A percentile compares a stretch with the other conserved stretches of the same genome.
These are phyloP conservation scores for Steatocranus sp. DNA, from an alignment of 2,797 vertebrate genomes.

Conservation along the genomic window DNA sequence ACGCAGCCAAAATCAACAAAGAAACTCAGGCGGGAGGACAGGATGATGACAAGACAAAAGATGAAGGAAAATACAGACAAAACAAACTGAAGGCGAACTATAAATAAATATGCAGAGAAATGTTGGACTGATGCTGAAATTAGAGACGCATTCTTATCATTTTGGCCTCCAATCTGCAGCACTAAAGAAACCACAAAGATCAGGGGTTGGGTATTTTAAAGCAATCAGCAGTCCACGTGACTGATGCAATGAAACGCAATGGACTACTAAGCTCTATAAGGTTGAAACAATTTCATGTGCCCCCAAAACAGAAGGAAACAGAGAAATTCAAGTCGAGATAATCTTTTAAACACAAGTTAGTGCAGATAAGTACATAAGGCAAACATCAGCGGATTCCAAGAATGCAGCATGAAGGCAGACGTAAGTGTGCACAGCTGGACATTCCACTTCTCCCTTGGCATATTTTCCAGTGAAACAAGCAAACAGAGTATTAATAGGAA, in stretches of 20 bases:
- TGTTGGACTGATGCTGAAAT: background rate
- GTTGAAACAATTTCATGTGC: background rate
- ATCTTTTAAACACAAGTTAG: background rate
- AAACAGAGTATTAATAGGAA: background rate
- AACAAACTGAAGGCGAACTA: background rate
- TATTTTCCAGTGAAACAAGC: background rate
- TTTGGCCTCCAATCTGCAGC: background rate
- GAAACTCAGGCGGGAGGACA: background rate
- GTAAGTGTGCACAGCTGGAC: conserved; percentile 28
- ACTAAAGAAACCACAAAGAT: background rate
- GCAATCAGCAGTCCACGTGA: background rate
- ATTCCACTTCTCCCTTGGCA: conserved; percentile 23
- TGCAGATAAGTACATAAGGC: background rate
- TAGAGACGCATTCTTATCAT: background rate
- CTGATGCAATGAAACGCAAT: background rate
- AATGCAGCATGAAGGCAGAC: conserved; percentile 4
- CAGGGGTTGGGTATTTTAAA: background rate
- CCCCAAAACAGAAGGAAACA: background rate
- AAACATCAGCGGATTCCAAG: background rate
- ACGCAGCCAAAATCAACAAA: conserved; percentile 19
- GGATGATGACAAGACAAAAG: conserved; percentile 16
- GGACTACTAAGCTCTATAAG: background rate
- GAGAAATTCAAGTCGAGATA: background rate
- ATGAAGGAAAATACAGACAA: conserved; percentile 3
- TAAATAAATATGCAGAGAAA: conserved; percentile 2